These are phyloP conservation scores for Hypocryptadius cinnamomeus DNA, from an alignment of 2,113 vertebrate genomes.

Conservation along the genomic window DNA sequence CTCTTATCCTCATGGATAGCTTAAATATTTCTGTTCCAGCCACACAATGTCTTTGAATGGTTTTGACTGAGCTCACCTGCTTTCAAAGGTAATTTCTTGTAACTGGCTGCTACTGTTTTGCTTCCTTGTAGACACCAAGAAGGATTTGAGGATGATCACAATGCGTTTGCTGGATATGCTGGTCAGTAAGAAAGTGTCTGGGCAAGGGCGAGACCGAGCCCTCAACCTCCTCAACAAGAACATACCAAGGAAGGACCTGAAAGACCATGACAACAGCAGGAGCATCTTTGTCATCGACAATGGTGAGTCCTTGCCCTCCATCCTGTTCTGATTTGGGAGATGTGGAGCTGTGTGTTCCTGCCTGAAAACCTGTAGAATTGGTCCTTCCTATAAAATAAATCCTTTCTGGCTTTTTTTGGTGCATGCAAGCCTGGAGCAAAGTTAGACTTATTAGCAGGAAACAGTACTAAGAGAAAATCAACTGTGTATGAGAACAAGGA, in stretches of 20 bases:
- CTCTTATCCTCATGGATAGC: not conserved
- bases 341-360: not conserved
- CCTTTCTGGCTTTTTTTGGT: not conserved
- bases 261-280: constrained; percentile 78
- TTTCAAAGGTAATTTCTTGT: not conserved
- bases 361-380: not conserved
- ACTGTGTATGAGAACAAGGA: not conserved
- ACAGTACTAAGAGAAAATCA: not conserved
- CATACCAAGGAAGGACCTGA: constrained; percentile 82
- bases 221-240: constrained; percentile 92
- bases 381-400: not conserved
- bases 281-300: constrained; percentile 86
- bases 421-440: not conserved
- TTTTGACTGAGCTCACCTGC: not conserved
- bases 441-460: not conserved
- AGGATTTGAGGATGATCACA: constrained; percentile 86
- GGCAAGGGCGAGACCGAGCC: constrained; percentile 89
- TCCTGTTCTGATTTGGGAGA: not conserved
- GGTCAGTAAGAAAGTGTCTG: constrained; percentile 84
- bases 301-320: constrained; percentile 64
- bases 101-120: not conserved
- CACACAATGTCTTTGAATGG: not conserved
- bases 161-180: constrained; percentile 86
- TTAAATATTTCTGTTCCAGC: not conserved
- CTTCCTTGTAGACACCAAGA: constrained; percentile 76